Evolutionary conservation across 1,140 invertebrate species (phyloP).

Genomic region (Penaeus chinensis): DNA sequence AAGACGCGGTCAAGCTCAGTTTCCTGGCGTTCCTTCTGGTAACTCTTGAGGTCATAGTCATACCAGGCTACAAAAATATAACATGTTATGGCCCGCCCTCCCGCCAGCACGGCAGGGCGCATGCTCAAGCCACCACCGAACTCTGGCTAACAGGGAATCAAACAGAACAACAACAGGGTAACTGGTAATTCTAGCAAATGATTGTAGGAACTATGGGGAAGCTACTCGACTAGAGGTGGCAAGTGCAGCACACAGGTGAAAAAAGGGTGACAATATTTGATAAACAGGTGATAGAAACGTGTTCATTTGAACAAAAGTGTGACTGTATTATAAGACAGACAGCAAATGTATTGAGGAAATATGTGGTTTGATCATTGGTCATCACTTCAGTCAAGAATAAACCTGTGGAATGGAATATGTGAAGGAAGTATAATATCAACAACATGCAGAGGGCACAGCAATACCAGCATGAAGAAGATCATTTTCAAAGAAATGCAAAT

Average conservation of each 20-base stretch:
- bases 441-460: conserved; percentile 43
- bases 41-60: conserved; percentile 85
- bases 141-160: conserved; percentile 52
- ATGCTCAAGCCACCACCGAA: conserved; percentile 57
- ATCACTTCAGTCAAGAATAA: conserved; percentile 23
- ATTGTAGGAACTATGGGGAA: conserved; percentile 47
- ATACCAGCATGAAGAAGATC: conserved; percentile 8
- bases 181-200: conserved; percentile 50
- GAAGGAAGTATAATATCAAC: conserved; percentile 36
- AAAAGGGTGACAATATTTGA: conserved; percentile 52
- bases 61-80: conserved; percentile 83
- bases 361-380: conserved; percentile 23
- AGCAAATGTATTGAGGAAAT: conserved; percentile 43
- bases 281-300: conserved; percentile 42
- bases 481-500: conserved; percentile 19
- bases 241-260: conserved; percentile 55
- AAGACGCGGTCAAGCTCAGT: conserved; percentile 88
- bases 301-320: conserved; percentile 32
- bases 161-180: conserved; percentile 33
- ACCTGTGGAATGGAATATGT: conserved; percentile 32
- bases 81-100: conserved; percentile 49
- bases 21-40: conserved; percentile 85
- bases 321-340: conserved; percentile 39
- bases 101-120: conserved; percentile 56
- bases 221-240: conserved; percentile 52